Percentiles rank a stretch among this genome's conserved stretches.
Conservation (phyloP, 2,888 invertebrate genomes). For the Resseliella maxima region DNA sequence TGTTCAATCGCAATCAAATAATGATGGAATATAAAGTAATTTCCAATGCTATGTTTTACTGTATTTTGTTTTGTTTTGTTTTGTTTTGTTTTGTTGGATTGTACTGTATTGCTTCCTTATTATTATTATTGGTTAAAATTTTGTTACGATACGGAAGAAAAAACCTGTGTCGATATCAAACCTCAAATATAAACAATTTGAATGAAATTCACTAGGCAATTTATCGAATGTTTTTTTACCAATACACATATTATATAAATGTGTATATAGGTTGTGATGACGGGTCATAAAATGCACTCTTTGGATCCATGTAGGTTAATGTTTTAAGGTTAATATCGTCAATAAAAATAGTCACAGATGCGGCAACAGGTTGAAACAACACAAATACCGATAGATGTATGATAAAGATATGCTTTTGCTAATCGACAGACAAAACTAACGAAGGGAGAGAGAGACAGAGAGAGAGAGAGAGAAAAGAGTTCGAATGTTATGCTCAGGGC, state of each 20-base stretch:
- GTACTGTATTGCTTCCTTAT: slow-evolving; percentile 10
- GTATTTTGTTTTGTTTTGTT: no score
- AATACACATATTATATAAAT: neutral
- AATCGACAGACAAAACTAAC: no score
- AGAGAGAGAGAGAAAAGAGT: neutral
- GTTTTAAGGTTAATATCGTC: slow-evolving; percentile 44
- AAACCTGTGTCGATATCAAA: neutral
- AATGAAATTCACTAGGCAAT: neutral
- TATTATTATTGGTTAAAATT: neutral
- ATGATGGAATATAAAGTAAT: slow-evolving; percentile 2
- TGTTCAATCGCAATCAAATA: neutral
- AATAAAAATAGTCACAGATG: slow-evolving; percentile 34
- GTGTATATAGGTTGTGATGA: no score
- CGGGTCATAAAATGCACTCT: slow-evolving; percentile 19
- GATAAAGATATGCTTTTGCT: no score
- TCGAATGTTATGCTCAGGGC: neutral
- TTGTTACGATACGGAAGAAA: neutral
- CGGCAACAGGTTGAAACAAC: slow-evolving; percentile 15
- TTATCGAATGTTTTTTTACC: slow-evolving; percentile 20
- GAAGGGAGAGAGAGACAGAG: no score
- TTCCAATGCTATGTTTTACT: no score
- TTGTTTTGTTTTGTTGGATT: neutral
- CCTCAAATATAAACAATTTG: neutral
- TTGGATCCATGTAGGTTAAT: slow-evolving; percentile 17
- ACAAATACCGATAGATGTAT: neutral